Base-by-base conservation (phyloP, 2,888 invertebrate species). In the Tuta absoluta region DNA sequence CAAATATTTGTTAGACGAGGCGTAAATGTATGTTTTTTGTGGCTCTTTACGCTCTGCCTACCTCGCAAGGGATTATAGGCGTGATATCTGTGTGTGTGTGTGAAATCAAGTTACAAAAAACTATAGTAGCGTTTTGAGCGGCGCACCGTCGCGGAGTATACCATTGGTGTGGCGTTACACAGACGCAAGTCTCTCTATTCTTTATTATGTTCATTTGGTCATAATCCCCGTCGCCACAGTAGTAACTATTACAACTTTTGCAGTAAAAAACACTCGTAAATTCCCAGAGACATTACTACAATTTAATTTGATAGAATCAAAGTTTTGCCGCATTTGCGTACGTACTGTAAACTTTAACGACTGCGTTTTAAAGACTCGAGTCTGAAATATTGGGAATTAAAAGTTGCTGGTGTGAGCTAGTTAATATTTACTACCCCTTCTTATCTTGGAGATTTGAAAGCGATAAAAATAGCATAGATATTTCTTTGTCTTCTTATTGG, bases 221-320 rank as follows among this genome's bases (percentile, higher is more conserved):
- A 23, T 53, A 53, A 53, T 53, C 23, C 23, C 51, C 21, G 49
- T 49, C 49, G 12, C 49, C 51, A 53, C 51, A 53, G 23, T 23
- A 53, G 51, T 23, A 24, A 53, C 51, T 51, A 21, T 11, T 21
- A 23, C 51, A 21, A 53, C 21, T 23, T 53, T 53, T 14, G 23
- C 23, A 11, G 23, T 23, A 23, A 53, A 53, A 53, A n/a, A 53
- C 14, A 10, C 14, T 14, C 11, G 23, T 53, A 53, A 53, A 51
- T 23, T 24, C 4, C 19, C 14, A 53, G 23, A 24, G 51, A 53
- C 51, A 53, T 53, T 53, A 53, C 51, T 53, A 23, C 21, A 53
- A 53, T 53, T 53, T 53, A 53, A 53, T 53, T 24, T 53, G 24
- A 12, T 23, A 23, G 23, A 53, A 53, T 53, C 23, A 53, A 53